These are phyloP conservation scores for Cheilinus undulatus DNA, from an alignment of 2,113 vertebrate genomes.

Conservation along the genomic window DNA sequence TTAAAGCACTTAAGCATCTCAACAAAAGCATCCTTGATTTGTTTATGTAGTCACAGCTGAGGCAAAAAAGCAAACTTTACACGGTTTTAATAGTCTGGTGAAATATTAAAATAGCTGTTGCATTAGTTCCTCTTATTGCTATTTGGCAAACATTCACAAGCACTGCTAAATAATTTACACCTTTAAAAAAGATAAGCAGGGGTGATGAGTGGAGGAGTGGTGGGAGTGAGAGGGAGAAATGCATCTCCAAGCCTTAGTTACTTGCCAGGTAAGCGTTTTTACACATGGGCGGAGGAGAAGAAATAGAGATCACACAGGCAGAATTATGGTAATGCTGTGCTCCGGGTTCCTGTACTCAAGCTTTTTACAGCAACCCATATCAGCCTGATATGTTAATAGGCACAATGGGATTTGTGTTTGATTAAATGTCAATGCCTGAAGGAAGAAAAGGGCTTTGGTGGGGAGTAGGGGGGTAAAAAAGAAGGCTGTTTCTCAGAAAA, in stretches of 20 bases:
- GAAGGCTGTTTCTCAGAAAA: slow-evolving; percentile 53
- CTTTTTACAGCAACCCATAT: slow-evolving; percentile 74
- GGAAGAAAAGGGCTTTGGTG: slow-evolving; percentile 71
- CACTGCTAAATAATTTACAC: slow-evolving; percentile 79
- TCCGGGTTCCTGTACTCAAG: slow-evolving; percentile 63
- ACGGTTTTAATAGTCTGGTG: slow-evolving; percentile 55
- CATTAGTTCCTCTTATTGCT: slow-evolving; percentile 48
- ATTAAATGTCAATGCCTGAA: slow-evolving; percentile 83
- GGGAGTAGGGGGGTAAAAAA: slow-evolving; percentile 29
- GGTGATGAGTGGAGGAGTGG: slow-evolving; percentile 32
- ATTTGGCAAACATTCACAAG: slow-evolving; percentile 59
- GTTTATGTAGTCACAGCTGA: slow-evolving; percentile 50
- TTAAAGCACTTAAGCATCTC: slow-evolving; percentile 42
- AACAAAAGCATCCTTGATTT: slow-evolving; percentile 16
- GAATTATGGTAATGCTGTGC: slow-evolving; percentile 80
- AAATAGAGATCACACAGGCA: slow-evolving; percentile 73
- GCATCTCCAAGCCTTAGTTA: slow-evolving; percentile 39
- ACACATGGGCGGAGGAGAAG: slow-evolving; percentile 59
- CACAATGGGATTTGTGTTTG: slow-evolving; percentile 80
- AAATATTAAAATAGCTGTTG: slow-evolving; percentile 64
- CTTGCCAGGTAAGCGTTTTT: slow-evolving; percentile 77
- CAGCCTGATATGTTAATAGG: slow-evolving; percentile 80
- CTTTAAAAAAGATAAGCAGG: slow-evolving; percentile 67
- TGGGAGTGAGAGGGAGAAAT: slow-evolving; percentile 33
- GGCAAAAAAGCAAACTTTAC: slow-evolving; percentile 24